Evolutionary conservation across 2,797 vertebrate genomes (phyloP), one percentile per base, ranked within the genome.

Genomic region (Esox lucius): DNA sequence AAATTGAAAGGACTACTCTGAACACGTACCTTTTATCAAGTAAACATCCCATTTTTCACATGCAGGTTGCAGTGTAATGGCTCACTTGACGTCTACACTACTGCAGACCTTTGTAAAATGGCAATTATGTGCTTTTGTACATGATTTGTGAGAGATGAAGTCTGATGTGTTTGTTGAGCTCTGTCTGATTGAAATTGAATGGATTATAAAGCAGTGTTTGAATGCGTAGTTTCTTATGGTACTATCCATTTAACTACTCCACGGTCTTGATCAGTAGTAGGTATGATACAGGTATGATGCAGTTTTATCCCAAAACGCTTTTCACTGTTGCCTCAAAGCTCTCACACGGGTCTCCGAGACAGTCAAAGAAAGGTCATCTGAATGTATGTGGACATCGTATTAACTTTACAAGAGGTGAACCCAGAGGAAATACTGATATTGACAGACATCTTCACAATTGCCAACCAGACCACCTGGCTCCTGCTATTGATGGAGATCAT

Each of bases 1-100:
- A 68, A 82, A 83, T 77, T 76, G 42, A 80, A 75, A 83, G 73
- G 73, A 51, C 76, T 28, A 53, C 72, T 83, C 80, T 7, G 31
- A 64, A 65, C 71, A 22, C 33, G 56, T 78, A 71, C 70, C 61
- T 73, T 80, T 73, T 75, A 76, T 78, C 79, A 80, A 42, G 71
- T 71, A 77, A 75, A 64, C 49, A 8, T 22, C 48, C 65, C 46
- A 61, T 81, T 79, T 26, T 42, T 33, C 28, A 59, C 79, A 78
- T 5, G 26, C 72, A 74, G 59, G 64, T 68, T 79, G 75, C 53
- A 71, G 68, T 81, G 46, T 81, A 42, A 75, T 42, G 72, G 66
- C 39, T 66, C 59, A 61, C 73, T 77, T 72, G 65, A 75, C 74
- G 79, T 42, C 39, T 31, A 48, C 70, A 46, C 80, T 64, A 65